Evolutionary conservation across 2,888 invertebrate species (phyloP), one percentile per base, ranked within the genome.

Genomic region (Trissolcus japonicus): DNA sequence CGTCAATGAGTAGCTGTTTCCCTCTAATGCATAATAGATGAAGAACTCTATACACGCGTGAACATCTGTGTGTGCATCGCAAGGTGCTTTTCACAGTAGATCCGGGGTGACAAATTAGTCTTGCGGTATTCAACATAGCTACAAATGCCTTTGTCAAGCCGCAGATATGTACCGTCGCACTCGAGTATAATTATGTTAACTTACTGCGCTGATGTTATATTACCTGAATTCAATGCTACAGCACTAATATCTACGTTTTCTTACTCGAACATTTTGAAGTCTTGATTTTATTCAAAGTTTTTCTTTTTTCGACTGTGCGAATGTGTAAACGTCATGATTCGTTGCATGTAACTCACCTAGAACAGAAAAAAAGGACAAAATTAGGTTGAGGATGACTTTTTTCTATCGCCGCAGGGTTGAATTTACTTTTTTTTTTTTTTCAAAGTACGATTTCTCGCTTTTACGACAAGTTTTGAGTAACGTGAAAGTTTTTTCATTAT

Each of bases 121-220:
- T 54, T 59, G 72, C 59, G 72, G 63, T 62, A 65, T 73, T 65
- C 60, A 57, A 21, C 54, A 65, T 66, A 55, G 50, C 65, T 73
- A 66, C 61, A 17, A 73, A 61, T 73, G 66, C 73, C 66, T 73
- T 73, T 73, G 73, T 73, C 66, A 65, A 65, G 73, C 66, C 73
- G 13, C 66, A 66, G 73, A 66, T 66, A 61, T 67, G 73, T 61
- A 56, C 61, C 17, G 48, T 62, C 51, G 65, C 60, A 21, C 60
- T 74, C 61, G 66, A 67, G 46, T 46, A 67, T 74, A 74, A 74
- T 74, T 74, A 56, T 66, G 60, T 67, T 61, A 74, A 66, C 66
- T 67, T 67, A 66, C 61, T 46, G 6, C 57, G 57, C 53, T 14
- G 54, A 65, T 59, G 63, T 65, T 72, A 59, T 19, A 40, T 72